Evolutionary conservation across 2,113 vertebrate genomes (phyloP), one percentile per base, ranked within the genome.

Genomic region (Leptocoma aspasia): DNA sequence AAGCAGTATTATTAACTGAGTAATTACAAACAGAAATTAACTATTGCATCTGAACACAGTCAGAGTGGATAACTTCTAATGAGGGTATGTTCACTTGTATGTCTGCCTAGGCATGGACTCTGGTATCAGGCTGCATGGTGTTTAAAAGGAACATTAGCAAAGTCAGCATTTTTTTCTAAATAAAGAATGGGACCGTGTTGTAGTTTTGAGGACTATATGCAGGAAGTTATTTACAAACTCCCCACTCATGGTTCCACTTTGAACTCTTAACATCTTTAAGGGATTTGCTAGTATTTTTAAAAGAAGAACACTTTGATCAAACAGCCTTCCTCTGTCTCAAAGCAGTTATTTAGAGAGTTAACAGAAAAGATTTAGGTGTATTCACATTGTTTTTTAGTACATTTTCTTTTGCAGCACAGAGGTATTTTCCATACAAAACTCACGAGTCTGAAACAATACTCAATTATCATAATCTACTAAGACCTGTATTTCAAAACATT

Each of bases 401-500:
- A n/a, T 68, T 80, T 75, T 91, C 65, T 73, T 65, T 68, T 2
- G 24, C 47, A 84, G 60, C 66, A 66, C 30, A 76, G 20, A 44
- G 20, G 12, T 60, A 72, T 93, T 95, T 95, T 83, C 83, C 91
- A 86, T 33, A 86, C 9, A 15, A 91, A 84, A 95, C n/a, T 31
- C 72, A n/a, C 4, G 2, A 88, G 26, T 69, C 57, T 91, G 80
- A 87, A 95, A 96, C 89, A 95, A 96, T 77, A 86, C 41, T 44
- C 26, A 77, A 68, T 92, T 91, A 93, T 61, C 65, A 91, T 84
- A 73, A 92, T 89, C 82, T 93, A 87, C 70, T 49, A 86, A 96
- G 2, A 91, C 63, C 83, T 91, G 56, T 37, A 93, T 92, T 96
- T 76, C 82, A 80, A 86, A 96, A 96, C 52, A 76, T 75, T 94